Evolutionary conservation across 2,888 invertebrate genomes (phyloP), one percentile per base, ranked within the genome.

Genomic region (Metopia argyrocephala): DNA sequence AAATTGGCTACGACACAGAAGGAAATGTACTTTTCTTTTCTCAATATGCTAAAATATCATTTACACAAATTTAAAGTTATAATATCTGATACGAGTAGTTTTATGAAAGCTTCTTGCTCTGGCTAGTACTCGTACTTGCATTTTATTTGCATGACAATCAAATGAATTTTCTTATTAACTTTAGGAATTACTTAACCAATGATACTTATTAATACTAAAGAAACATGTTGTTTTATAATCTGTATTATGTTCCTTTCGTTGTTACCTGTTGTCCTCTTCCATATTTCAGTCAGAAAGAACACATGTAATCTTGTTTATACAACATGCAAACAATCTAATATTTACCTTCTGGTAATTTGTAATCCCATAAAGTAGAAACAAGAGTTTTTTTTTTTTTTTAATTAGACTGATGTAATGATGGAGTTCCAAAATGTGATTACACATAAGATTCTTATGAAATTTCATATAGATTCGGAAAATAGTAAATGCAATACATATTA

Each of bases 141-240:
- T n/a, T n/a, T n/a, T 23, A 66, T 66, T 65, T 65, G 31, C 18
- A 38, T 25, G 38, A 5, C 23, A 25, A 38, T 54, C 23, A 25
- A 66, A 66, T 66, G 23, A 54, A 54, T 66, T 52, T 52, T 31
- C 38, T 5, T 54, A 31, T 18, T 23, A 66, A 54, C 38, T 23
- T 38, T 52, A 15, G 23, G 20, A 28, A 18, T 5, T 23, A 38
- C 38, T 25, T 18, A 38, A 38, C 38, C 3, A 1, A 0, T 3
- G 3, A 38, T 38, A 38, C 12, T 1, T 12, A 15, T 38, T 38
- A 0, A 15, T 6, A 38, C 23, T 50, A 9, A 20, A 3, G 38
- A 1, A 21, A 12, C n/a, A 25, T 25, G 52, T 18, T 66, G 38
- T 25, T 50, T 38, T 27, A 23, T 54, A 27, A 6, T 6, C 23